Conservation (phyloP, 2,113 vertebrate species). For the Xyliphius kryptos region DNA sequence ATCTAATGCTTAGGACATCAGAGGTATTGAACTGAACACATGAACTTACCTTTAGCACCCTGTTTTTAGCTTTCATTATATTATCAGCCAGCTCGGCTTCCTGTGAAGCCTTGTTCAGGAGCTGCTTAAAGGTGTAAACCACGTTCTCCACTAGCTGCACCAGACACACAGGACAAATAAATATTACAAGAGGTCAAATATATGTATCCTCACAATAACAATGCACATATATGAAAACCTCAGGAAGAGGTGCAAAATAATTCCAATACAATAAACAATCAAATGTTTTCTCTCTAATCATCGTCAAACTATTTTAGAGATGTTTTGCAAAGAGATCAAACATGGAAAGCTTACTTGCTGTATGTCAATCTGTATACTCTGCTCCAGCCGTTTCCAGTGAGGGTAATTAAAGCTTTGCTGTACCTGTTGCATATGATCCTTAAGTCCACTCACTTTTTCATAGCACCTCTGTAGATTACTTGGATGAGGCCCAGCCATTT, state of each 20-base stretch:
- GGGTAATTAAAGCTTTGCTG: slow-evolving; percentile 73
- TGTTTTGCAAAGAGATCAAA: too few species aligned
- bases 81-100: slow-evolving; percentile 52
- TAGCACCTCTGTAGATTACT: slow-evolving; percentile 81
- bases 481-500: slow-evolving; percentile 61
- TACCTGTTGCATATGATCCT: slow-evolving; percentile 71
- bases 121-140: slow-evolving; percentile 74
- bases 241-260: too few species aligned
- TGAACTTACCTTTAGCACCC: slow-evolving; percentile 81
- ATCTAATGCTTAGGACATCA: not conserved
- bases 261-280: too few species aligned
- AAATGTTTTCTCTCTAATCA: too few species aligned
- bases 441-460: slow-evolving; percentile 67
- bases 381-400: slow-evolving; percentile 65
- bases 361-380: slow-evolving; percentile 83
- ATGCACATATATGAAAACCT: too few species aligned
- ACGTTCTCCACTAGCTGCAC: slow-evolving; percentile 80
- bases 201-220: too few species aligned
- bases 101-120: slow-evolving; percentile 64
- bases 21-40: not conserved
- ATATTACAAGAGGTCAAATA: too few species aligned
- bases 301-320: too few species aligned
- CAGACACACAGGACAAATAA: not conserved
- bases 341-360: slow-evolving; percentile 75
- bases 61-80: slow-evolving; percentile 76